Percentiles rank a stretch among this genome's conserved stretches.
phyloP scores from a whole-genome alignment of 2,113 vertebrate genomes.

The Psittacara wagleri region DNA sequence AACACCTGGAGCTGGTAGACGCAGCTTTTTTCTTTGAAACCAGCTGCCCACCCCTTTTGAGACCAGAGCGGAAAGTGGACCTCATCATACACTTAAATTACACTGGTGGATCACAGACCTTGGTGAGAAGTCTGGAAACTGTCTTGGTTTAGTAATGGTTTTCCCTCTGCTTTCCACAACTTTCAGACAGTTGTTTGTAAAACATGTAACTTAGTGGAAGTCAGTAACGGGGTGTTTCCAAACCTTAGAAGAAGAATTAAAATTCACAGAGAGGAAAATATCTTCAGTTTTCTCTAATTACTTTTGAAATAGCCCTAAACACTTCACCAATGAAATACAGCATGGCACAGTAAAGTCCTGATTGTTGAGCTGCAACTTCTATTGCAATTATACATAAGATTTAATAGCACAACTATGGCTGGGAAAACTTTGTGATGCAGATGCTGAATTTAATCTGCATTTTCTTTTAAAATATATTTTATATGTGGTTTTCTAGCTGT shows the following conservation, averaged over 20 bases:
- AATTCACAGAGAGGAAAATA: neutral
- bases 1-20: slow-evolving; percentile 77
- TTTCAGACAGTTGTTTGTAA: neutral
- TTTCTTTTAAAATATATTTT: neutral
- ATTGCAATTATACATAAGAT: neutral
- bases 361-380: neutral
- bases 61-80: slow-evolving; percentile 73
- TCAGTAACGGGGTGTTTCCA: neutral
- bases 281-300: neutral
- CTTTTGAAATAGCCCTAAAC: neutral
- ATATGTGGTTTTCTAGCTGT: neutral
- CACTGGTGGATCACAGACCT: slow-evolving; percentile 73
- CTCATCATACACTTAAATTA: slow-evolving; percentile 82
- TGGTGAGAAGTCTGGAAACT: slow-evolving; percentile 59
- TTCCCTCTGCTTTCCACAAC: neutral
- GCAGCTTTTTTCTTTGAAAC: slow-evolving; percentile 81
- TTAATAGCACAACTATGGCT: neutral
- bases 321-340: neutral
- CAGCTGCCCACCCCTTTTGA: slow-evolving; percentile 77
- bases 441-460: neutral
- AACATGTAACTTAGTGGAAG: neutral
- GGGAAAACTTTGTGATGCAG: neutral
- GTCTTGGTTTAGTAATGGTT: neutral
- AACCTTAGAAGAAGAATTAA: neutral
- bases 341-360: neutral